Percentiles rank a stretch among this genome's conserved stretches.
Evolutionary conservation across 2,888 invertebrate genomes (phyloP).

Genomic region (Buathra laborator): DNA sequence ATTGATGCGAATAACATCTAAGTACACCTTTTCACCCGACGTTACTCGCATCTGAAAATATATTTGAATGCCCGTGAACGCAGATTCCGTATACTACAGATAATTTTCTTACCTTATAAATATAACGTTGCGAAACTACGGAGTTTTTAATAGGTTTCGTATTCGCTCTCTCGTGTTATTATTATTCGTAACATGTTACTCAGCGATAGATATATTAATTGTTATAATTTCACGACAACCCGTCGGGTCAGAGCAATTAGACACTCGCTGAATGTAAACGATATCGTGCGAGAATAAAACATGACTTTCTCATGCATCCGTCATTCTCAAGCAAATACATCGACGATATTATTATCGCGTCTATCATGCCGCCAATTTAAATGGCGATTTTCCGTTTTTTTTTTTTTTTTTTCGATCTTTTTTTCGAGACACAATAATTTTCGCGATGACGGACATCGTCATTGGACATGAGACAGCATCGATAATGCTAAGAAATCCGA

Average conservation of each 20-base stretch:
- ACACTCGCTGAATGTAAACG: neutral
- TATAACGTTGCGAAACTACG: neutral
- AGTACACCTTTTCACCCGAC: no score
- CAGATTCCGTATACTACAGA: no score
- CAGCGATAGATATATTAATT: neutral
- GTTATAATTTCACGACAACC: slow-evolving; percentile 38
- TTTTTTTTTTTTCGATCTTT: slow-evolving; percentile 20
- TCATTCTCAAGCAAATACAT: neutral
- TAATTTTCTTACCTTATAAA: neutral
- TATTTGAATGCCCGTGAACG: no score
- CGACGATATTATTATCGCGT: neutral
- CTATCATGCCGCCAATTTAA: slow-evolving; percentile 21
- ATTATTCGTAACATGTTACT: neutral
- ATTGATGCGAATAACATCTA: no score
- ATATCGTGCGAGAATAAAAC: neutral
- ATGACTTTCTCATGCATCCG: slow-evolving; percentile 30
- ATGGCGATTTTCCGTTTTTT: slow-evolving; percentile 13
- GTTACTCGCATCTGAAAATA: no score
- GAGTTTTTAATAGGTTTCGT: slow-evolving; percentile 6
- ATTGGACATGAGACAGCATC: neutral
- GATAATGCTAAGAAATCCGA: neutral
- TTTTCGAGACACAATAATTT: slow-evolving; percentile 18
- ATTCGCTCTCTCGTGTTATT: neutral
- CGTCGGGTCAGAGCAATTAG: neutral
- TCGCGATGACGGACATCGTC: neutral